Evolutionary conservation across 2,797 vertebrate genomes (phyloP).

Genomic region (Momotus momota): DNA sequence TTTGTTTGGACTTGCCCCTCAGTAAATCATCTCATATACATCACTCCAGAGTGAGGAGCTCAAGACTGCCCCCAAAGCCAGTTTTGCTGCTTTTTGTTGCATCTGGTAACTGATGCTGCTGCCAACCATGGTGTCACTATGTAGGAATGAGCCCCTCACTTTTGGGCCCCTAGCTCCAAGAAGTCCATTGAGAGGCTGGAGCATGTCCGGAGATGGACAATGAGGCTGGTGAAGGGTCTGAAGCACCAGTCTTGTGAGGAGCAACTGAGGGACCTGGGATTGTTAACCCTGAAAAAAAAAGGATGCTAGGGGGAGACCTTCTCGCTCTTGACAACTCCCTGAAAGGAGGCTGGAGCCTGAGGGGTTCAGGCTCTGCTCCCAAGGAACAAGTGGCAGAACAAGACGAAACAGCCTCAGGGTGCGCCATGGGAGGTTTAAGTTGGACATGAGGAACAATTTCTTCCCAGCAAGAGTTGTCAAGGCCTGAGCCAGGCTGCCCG

Average conservation of each 20-base stretch:
- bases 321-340: neutral
- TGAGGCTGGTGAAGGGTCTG: neutral
- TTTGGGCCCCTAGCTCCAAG: neutral
- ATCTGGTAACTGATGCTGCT: neutral
- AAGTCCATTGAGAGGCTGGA: neutral
- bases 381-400: neutral
- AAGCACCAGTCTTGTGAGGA: neutral
- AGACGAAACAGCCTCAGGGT: neutral
- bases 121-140: rapidly evolving
- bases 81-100: neutral
- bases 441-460: neutral
- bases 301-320: neutral
- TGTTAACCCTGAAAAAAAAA: neutral
- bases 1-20: neutral
- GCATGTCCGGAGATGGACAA: neutral
- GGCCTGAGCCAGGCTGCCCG: neutral
- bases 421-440: neutral
- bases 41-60: neutral
- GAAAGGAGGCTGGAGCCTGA: neutral
- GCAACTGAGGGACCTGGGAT: neutral
- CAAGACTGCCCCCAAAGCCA: neutral
- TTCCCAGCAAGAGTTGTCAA: neutral
- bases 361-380: neutral
- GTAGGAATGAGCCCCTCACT: neutral
- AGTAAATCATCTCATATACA: neutral